These are phyloP conservation scores for Channa striata DNA, from an alignment of 2,797 vertebrate species.

Conservation along the genomic window DNA sequence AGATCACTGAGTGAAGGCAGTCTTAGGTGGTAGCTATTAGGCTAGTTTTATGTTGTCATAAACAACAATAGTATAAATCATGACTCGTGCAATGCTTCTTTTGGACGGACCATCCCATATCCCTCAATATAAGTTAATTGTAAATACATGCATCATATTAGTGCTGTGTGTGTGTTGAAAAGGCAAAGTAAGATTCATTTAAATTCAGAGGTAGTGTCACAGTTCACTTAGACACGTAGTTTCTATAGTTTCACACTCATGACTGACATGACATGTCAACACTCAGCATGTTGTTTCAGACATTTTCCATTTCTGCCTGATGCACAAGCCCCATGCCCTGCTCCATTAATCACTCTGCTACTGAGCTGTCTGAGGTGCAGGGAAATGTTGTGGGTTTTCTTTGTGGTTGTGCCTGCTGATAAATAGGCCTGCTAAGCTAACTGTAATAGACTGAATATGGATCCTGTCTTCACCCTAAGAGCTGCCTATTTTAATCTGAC, in stretches of 20 bases:
- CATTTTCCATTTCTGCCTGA: conserved; percentile 11
- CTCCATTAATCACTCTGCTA: conserved; percentile 40
- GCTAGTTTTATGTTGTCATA: no score
- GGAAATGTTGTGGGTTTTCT: conserved; percentile 13
- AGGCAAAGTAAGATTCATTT: no score
- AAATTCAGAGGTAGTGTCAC: no score
- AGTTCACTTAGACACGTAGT: no score
- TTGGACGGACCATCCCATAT: neutral
- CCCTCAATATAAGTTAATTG: neutral
- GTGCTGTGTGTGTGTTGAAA: no score
- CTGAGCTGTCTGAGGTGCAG: conserved; percentile 29
- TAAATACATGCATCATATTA: no score
- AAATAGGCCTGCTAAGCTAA: conserved; percentile 17
- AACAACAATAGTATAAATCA: neutral
- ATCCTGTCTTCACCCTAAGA: neutral
- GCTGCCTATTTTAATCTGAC: neutral
- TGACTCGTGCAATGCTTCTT: neutral
- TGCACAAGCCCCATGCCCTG: neutral
- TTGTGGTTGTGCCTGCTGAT: conserved; percentile 20
- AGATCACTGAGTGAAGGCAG: neutral
- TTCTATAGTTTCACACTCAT: neutral
- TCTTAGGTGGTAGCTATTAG: neutral
- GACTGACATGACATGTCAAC: conserved; percentile 4
- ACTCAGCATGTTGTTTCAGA: conserved; percentile 12
- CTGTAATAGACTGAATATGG: conserved; percentile 13